A percentile compares a stretch with the other conserved stretches of the same genome.
These are phyloP conservation scores for Scaptomyza cyrtandrae DNA, from an alignment of 2,888 invertebrate species.

Conservation along the genomic window DNA sequence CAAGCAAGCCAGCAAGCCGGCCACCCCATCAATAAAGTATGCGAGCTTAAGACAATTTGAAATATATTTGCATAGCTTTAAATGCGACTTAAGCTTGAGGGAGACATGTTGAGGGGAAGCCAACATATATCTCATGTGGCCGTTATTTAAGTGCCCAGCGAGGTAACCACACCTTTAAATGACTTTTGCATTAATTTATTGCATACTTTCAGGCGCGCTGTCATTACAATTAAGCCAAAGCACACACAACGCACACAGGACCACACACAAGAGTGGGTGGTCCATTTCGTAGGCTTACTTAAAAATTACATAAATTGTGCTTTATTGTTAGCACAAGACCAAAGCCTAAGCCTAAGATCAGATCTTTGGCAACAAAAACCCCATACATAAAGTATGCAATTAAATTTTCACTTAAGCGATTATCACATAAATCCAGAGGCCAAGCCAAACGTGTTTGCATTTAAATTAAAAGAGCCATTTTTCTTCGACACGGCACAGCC, in stretches of 20 bases:
- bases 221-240: slow-evolving; percentile 65
- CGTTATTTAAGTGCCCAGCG: slow-evolving; percentile 49
- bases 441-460: slow-evolving; percentile 82
- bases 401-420: slow-evolving; percentile 84
- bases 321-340: slow-evolving; percentile 58
- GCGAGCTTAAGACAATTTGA: slow-evolving; percentile 59
- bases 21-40: slow-evolving; percentile 35
- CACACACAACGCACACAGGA: not conserved
- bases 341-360: slow-evolving; percentile 45
- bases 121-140: slow-evolving; percentile 50
- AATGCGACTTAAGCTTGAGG: slow-evolving; percentile 41
- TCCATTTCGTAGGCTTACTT: slow-evolving; percentile 71
- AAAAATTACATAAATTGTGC: slow-evolving; percentile 82
- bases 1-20: slow-evolving; percentile 3
- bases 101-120: not conserved
- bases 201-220: slow-evolving; percentile 73
- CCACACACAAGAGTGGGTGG: not conserved
- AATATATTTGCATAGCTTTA: slow-evolving; percentile 60
- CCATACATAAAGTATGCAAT: slow-evolving; percentile 84
- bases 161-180: slow-evolving; percentile 64
- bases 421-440: slow-evolving; percentile 83
- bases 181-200: slow-evolving; percentile 74
- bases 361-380: slow-evolving; percentile 55
- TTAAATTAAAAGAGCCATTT: slow-evolving; percentile 84
- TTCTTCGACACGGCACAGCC: slow-evolving; percentile 65